phyloP scores from a whole-genome alignment of 2,113 vertebrate genomes.

The Bolborhynchus lineola region DNA sequence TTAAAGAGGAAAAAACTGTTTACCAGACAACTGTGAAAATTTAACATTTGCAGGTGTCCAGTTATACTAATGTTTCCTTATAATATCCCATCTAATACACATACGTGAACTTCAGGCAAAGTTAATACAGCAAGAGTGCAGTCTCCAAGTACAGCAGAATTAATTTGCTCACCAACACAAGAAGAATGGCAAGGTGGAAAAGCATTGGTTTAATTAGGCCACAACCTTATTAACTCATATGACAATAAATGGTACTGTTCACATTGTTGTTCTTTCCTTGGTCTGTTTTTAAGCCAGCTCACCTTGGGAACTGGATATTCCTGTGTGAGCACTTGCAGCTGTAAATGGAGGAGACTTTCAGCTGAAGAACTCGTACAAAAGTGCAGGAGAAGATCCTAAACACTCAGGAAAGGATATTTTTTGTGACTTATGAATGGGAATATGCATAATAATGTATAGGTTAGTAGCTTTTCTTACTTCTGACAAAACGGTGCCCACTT shows the following conservation, averaged over 20 bases:
- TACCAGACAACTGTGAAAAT: background rate
- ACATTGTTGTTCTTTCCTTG: background rate
- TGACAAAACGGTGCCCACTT: background rate
- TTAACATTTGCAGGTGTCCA: background rate
- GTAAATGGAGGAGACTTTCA: background rate
- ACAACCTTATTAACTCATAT: background rate
- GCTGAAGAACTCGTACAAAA: background rate
- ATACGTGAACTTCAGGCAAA: background rate
- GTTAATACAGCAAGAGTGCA: background rate
- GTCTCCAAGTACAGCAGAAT: background rate
- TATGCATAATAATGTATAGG: background rate
- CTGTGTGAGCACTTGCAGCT: background rate
- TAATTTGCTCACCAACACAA: background rate
- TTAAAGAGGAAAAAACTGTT: background rate
- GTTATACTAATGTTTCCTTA: background rate
- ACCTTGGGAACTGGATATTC: background rate
- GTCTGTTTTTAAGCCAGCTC: background rate
- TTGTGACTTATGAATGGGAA: background rate
- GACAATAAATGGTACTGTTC: background rate
- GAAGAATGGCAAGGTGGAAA: background rate
- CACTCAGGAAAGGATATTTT: background rate
- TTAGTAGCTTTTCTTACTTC: background rate
- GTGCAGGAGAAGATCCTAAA: background rate
- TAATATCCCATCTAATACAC: background rate
- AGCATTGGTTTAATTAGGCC: background rate